A percentile compares a stretch with the other conserved stretches of the same genome.
phyloP scores from a whole-genome alignment of 1,140 invertebrate species.

The Euwallacea similis region DNA sequence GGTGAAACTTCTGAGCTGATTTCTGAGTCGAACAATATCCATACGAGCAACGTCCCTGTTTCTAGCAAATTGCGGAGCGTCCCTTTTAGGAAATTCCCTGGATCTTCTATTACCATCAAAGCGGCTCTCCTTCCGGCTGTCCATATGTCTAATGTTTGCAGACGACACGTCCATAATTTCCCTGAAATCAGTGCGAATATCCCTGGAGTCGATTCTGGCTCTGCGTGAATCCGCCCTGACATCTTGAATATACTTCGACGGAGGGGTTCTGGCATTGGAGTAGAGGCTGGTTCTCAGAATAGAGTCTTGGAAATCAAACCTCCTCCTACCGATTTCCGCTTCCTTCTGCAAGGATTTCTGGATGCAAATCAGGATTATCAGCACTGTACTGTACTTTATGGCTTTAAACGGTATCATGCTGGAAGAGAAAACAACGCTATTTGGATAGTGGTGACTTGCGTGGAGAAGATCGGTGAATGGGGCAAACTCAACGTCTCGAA shows the following conservation, averaged over 20 bases:
- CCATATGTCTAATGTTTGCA: too few species aligned
- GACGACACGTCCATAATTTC: constrained; percentile 18
- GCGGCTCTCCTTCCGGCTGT: too few species aligned
- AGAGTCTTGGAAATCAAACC: background rate
- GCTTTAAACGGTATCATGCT: constrained; percentile 35
- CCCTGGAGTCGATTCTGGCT: constrained; percentile 34
- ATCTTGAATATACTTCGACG: constrained; percentile 14
- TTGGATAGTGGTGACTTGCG: constrained; percentile 29
- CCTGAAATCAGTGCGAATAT: constrained; percentile 36
- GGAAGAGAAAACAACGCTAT: constrained; percentile 17
- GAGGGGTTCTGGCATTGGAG: background rate
- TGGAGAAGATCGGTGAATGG: constrained; percentile 25
- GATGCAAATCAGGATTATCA: constrained; percentile 26
- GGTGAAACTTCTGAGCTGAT: too few species aligned
- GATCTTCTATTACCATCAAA: too few species aligned
- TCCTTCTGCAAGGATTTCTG: constrained; percentile 11
- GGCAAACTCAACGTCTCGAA: constrained; percentile 1
- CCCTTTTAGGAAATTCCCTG: too few species aligned
- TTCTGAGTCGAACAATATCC: too few species aligned
- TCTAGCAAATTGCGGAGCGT: too few species aligned
- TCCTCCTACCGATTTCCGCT: background rate
- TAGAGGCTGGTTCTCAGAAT: background rate
- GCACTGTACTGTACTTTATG: constrained; percentile 14
- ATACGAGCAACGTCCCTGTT: too few species aligned
- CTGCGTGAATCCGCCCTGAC: constrained; percentile 32